phyloP scores from a whole-genome alignment of 2,888 invertebrate species.

The Mamestra brassicae region DNA sequence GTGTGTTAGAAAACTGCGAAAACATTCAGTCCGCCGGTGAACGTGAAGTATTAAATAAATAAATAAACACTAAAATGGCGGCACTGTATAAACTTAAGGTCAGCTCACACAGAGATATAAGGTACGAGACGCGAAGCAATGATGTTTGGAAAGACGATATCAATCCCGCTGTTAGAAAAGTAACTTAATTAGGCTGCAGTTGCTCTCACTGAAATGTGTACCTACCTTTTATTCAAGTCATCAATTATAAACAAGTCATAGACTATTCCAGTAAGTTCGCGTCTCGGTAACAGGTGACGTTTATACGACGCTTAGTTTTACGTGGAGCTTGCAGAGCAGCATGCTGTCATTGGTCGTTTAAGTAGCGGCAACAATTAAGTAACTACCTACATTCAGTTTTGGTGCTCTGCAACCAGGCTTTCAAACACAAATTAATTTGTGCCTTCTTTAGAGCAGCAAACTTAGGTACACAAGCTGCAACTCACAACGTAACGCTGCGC shows the following conservation, averaged over 20 bases:
- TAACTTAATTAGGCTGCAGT: neutral
- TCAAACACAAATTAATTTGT: neutral
- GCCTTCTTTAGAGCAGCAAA: neutral
- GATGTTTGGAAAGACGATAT: neutral
- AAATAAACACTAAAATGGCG: neutral
- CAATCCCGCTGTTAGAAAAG: neutral
- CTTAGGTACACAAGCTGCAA: neutral
- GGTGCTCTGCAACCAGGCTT: neutral
- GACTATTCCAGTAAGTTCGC: too few species aligned
- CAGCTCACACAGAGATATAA: neutral
- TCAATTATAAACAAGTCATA: too few species aligned
- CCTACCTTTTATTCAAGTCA: too few species aligned
- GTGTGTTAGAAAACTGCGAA: neutral
- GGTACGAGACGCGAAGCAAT: too few species aligned
- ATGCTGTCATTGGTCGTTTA: neutral
- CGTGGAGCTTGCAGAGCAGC: neutral
- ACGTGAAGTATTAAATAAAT: neutral
- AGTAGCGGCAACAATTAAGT: too few species aligned
- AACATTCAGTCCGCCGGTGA: too few species aligned
- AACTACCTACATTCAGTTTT: too few species aligned
- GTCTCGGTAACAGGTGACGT: too few species aligned
- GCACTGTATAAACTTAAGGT: neutral
- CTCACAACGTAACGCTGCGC: too few species aligned
- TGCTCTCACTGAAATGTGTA: neutral
- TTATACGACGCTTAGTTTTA: too few species aligned